Evolutionary conservation across 2,113 vertebrate species (phyloP), one percentile per base, ranked within the genome.

Genomic region (Sapajus apella): DNA sequence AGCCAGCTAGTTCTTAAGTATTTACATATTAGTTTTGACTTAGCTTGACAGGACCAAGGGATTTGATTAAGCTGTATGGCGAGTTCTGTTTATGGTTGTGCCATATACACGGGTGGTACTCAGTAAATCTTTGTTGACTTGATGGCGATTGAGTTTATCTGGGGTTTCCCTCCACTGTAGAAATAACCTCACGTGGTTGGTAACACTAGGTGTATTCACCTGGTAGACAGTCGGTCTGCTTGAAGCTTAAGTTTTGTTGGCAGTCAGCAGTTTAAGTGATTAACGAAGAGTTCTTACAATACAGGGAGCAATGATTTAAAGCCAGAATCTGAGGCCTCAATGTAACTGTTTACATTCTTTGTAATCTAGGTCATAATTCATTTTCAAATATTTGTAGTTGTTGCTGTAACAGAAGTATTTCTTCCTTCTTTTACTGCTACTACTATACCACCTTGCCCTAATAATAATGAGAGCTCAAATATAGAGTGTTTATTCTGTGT

Each of bases 341-440:
- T 79, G 8, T 55, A 89, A 96, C 37, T 70, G 11, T 52, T 87
- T 25, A 23, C 50, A 13, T 47, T 86, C 55, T 92, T 90, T 81
- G 23, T 89, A 86, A 70, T 91, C 40, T 91, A 55, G 35, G 43
- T 87, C 35, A 55, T 55, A 68, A 37, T 91, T 95, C 35, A 56
- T 72, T 89, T 97, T 61, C 35, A 89, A 85, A 58, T 87, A 25
- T 37, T 87, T 92, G 20, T 81, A 79, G 30, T 13, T 55, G 25
- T 81, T 79, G 11, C 40, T 76, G 35, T 89, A 68, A 55, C 52
- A 77, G 18, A 52, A 58, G 30, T 30, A 18, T 70, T 75, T 91
- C 77, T 50, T 20, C 70, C n/a, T 45, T 9, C 27, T 61, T 80
- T 55, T 37, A 40, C 72, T 61, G 12, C 20, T 18, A 20, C 27